Evolutionary conservation across 2,113 vertebrate species (phyloP).

Genomic region (Tyto alba): DNA sequence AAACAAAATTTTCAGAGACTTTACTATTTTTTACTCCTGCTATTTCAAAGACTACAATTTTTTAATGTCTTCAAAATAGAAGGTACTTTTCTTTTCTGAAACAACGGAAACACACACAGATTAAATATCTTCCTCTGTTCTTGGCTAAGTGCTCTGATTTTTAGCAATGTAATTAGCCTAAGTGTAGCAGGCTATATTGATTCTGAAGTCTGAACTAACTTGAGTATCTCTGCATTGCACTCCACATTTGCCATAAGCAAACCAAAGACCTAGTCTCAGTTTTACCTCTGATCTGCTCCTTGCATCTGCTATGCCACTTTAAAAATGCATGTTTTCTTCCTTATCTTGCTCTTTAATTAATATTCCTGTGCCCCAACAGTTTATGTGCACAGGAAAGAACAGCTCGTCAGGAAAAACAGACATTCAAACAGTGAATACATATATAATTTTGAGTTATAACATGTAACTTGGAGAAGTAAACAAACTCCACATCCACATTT

Average conservation of each 20-base stretch:
- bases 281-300: background rate
- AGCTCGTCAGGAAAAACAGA: background rate
- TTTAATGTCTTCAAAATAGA: background rate
- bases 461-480: background rate
- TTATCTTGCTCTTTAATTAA: background rate
- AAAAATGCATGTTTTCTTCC: background rate
- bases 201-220: background rate
- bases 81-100: background rate
- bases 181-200: background rate
- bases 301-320: background rate
- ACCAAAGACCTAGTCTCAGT: background rate
- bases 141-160: background rate
- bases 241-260: background rate
- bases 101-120: background rate
- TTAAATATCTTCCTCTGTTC: background rate
- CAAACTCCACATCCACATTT: background rate
- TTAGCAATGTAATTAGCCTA: background rate
- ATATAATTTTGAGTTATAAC: background rate
- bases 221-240: background rate
- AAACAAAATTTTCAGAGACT: constrained; percentile 8
- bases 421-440: background rate
- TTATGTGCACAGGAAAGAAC: background rate
- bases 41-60: background rate
- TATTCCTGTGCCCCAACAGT: background rate
- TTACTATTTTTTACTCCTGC: background rate